These are phyloP conservation scores for Nomada ferruginata DNA, from an alignment of 2,888 invertebrate genomes.

Conservation along the genomic window DNA sequence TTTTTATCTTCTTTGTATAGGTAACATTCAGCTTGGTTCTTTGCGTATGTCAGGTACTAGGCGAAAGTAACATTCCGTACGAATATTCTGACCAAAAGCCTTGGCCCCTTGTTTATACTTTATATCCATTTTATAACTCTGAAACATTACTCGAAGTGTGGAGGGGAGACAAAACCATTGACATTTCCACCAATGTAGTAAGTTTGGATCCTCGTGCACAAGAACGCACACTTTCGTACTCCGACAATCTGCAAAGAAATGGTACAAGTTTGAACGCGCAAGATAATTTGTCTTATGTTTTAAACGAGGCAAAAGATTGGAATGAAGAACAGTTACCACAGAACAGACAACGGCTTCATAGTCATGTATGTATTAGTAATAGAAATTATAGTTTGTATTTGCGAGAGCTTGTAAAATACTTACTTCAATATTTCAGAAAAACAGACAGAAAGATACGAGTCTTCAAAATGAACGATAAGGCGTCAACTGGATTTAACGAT, in stretches of 20 bases:
- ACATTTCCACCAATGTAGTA: constrained; percentile 42
- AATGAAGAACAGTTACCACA: constrained; percentile 41
- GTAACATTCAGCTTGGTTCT: constrained; percentile 45
- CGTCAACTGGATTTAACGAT: background rate
- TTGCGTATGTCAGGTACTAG: constrained; percentile 42
- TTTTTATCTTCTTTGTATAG: constrained; percentile 36
- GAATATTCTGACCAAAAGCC: constrained; percentile 61
- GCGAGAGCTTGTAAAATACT: background rate
- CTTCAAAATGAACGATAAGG: constrained; percentile 31
- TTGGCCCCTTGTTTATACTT: constrained; percentile 65
- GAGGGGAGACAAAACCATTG: constrained; percentile 52
- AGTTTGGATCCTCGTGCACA: constrained; percentile 24
- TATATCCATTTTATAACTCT: constrained; percentile 69
- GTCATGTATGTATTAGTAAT: constrained; percentile 40
- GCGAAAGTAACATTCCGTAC: constrained; percentile 42
- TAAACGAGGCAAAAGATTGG: constrained; percentile 27
- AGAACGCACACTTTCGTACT: constrained; percentile 25
- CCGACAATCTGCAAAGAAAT: constrained; percentile 37
- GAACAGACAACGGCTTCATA: constrained; percentile 32
- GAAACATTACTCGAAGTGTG: constrained; percentile 62
- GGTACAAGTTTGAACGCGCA: constrained; percentile 32
- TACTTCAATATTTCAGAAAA: constrained; percentile 45
- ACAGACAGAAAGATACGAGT: constrained; percentile 37
- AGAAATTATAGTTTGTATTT: background rate
- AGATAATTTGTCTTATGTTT: constrained; percentile 39